Conservation (phyloP, 2,113 vertebrate genomes). For the Zapus hudsonius region DNA sequence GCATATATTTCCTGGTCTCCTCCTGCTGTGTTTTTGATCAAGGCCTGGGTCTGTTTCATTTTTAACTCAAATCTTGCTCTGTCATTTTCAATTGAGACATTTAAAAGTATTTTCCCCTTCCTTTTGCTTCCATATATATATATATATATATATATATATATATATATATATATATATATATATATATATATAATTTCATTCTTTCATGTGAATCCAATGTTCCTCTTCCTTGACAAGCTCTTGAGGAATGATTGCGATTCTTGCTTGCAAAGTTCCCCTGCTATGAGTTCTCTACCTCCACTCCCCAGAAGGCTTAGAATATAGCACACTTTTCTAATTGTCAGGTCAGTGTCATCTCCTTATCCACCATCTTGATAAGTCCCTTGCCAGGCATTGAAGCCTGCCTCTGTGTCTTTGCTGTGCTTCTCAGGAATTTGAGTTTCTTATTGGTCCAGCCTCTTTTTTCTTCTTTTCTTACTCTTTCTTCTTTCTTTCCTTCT, state of each 20-base stretch:
- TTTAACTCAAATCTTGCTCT: background rate
- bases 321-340: background rate
- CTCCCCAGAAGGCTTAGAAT: background rate
- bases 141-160: background rate
- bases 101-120: background rate
- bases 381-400: background rate
- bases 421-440: background rate
- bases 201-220: background rate
- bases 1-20: background rate
- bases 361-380: background rate
- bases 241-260: background rate
- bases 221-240: background rate
- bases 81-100: background rate
- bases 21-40: background rate
- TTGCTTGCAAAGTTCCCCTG: background rate
- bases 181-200: background rate
- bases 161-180: background rate
- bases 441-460: no score
- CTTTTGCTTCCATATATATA: background rate
- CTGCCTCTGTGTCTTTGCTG: background rate
- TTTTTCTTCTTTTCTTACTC: no score
- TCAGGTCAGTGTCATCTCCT: background rate
- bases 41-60: background rate
- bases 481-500: background rate
- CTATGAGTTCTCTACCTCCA: background rate